Conservation (phyloP, 2,113 vertebrate genomes). For the Apodemus speciosus region DNA sequence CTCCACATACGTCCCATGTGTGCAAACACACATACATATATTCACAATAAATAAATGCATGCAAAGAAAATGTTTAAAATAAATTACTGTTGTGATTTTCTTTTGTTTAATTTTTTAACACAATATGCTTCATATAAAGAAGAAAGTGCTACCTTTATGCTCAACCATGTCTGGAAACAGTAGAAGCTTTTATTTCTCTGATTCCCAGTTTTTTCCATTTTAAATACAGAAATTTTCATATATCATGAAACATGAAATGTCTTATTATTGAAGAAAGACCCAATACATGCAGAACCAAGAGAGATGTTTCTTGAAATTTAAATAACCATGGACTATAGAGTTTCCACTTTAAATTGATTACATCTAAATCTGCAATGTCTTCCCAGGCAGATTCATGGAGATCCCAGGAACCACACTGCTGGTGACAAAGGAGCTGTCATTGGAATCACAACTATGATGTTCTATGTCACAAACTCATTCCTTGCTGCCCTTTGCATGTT, state of each 20-base stretch:
- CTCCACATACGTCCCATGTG: background rate
- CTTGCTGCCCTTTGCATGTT: background rate
- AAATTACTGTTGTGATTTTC: background rate
- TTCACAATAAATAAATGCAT: background rate
- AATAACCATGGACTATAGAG: background rate
- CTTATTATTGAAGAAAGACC: background rate
- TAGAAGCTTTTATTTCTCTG: background rate
- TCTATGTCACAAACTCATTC: background rate
- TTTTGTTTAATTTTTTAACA: conserved; percentile 34
- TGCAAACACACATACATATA: background rate
- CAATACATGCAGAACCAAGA: background rate
- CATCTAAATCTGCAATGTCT: background rate
- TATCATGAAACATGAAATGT: background rate
- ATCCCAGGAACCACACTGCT: background rate
- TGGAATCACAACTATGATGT: background rate
- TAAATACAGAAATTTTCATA: background rate
- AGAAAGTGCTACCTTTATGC: background rate
- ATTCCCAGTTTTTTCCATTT: background rate
- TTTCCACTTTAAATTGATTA: background rate
- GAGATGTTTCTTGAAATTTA: background rate
- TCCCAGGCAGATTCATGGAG: background rate
- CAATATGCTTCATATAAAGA: background rate
- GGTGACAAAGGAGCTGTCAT: background rate
- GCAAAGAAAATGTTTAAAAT: background rate
- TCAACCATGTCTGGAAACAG: background rate